phyloP scores from a whole-genome alignment of 1,140 invertebrate species.

The Platorchestia sp. region DNA sequence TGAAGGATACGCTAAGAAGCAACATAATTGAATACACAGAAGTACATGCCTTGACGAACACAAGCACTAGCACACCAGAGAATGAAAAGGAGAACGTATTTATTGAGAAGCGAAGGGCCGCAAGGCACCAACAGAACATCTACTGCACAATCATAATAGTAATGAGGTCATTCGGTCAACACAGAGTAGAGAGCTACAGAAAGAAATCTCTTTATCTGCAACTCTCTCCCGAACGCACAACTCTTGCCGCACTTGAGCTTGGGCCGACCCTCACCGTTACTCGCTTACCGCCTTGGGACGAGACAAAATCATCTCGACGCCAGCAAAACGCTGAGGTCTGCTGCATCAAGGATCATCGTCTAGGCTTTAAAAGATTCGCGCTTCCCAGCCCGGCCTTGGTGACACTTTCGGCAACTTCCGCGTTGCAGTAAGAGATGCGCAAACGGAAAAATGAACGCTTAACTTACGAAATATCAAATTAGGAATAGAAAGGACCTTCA shows the following conservation, averaged over 20 bases:
- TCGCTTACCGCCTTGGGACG: conserved; percentile 21
- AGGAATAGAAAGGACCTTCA: background rate
- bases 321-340: conserved; percentile 31
- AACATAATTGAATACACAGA: too few species aligned
- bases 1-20: too few species aligned
- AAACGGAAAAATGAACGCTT: background rate
- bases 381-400: background rate
- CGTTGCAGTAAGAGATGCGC: background rate
- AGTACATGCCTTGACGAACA: too few species aligned
- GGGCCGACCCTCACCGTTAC: conserved; percentile 48
- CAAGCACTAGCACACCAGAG: background rate
- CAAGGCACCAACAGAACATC: background rate
- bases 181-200: background rate
- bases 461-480: background rate
- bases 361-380: background rate
- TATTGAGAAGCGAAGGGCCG: background rate
- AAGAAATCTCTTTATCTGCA: conserved; percentile 38
- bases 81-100: background rate
- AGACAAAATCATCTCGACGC: background rate
- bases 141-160: background rate
- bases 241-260: background rate
- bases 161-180: conserved; percentile 52
- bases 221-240: background rate
- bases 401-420: background rate
- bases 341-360: background rate